These are phyloP conservation scores for Lepidothrix coronata DNA, from an alignment of 2,113 vertebrate genomes.

Conservation along the genomic window DNA sequence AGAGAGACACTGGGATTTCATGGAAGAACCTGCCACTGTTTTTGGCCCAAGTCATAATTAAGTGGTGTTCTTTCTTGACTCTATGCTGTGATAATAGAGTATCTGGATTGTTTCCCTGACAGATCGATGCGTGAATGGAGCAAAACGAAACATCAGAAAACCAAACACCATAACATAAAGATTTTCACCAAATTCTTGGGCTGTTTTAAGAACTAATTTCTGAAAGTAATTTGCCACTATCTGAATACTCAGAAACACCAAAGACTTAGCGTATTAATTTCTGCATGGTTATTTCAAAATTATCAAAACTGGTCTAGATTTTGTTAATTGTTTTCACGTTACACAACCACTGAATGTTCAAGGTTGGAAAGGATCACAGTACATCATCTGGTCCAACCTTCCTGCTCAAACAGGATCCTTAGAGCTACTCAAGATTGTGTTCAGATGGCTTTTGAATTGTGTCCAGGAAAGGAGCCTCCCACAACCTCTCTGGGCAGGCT, in stretches of 20 bases:
- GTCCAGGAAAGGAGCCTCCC: neutral
- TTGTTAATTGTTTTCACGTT: neutral
- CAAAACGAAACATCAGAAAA: neutral
- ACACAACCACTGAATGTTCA: neutral
- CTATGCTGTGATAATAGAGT: neutral
- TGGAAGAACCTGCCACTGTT: neutral
- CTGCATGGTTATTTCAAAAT: neutral
- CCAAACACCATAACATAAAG: neutral
- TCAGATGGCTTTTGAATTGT: neutral
- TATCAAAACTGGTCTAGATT: neutral
- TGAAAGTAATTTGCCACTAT: neutral
- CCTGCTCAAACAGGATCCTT: neutral
- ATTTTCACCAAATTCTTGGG: neutral
- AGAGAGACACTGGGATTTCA: neutral
- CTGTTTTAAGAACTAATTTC: neutral
- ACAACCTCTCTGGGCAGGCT: neutral
- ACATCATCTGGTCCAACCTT: neutral
- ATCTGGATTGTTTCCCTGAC: neutral
- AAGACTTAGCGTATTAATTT: neutral
- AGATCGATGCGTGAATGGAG: neutral
- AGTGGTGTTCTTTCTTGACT: neutral
- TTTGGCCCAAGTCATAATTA: neutral
- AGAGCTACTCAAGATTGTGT: neutral
- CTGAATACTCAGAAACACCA: neutral
- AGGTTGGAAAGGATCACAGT: neutral